Base-by-base conservation (phyloP, 2,113 vertebrate genomes). In the Labrus mixtus region DNA sequence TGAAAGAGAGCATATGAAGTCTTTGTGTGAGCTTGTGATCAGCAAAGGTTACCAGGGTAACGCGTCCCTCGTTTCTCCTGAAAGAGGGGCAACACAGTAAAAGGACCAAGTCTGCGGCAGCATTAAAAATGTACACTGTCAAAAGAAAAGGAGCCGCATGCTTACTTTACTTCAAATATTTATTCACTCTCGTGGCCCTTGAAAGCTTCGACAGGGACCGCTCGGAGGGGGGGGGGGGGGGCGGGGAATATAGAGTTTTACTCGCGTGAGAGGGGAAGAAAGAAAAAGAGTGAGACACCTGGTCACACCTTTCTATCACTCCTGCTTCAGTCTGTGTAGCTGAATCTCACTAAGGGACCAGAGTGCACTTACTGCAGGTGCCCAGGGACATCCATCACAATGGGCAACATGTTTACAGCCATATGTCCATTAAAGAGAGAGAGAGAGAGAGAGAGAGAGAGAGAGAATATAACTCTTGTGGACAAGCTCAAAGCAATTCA, bases 111-210 rank as follows among this genome's bases (percentile, higher is more conserved):
- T 78, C 62, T 78, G 77, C 64, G 72, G 78, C 78, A 19, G 72
- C 76, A 87, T 93, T 90, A 92, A 94, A 89, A 85, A 93, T 91
- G 77, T 56, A 83, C 59, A 74, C 82, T 73, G 77, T 80, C 85
- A 79, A 64, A 76, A 61, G 72, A 74, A 74, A 67, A 57, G 73
- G 55, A 85, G 61, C 67, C 57, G 75, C 46, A 36, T 72, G 81
- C 82, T 90, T 90, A 85, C 78, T 89, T 90, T 78, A 83, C 55
- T 69, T 85, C 85, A 90, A 92, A 92, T 93, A 93, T 92, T 83
- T 92, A 91, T 92, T 92, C 86, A 77, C 87, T 78, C 53, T 89
- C 62, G n/a, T 59, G 63, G 85, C 51, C 67, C 63, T 86, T 93
- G 81, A 91, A 92, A 92, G 87, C 89, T 61, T 81, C 55, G 57